Evolutionary conservation across 1,140 invertebrate genomes (phyloP), one percentile per base, ranked within the genome.

Genomic region (Phthorimaea operculella): DNA sequence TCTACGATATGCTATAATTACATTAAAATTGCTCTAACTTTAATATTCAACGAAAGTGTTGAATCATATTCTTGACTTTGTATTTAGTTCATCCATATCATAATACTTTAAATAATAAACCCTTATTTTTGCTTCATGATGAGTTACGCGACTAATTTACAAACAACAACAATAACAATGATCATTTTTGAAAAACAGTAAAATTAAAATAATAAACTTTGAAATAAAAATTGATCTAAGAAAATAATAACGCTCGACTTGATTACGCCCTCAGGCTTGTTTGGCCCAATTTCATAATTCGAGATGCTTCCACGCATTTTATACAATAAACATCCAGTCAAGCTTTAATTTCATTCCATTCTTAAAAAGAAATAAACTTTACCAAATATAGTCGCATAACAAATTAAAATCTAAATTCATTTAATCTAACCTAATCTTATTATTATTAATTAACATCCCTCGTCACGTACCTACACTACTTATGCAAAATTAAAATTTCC

Each of bases 401-500:
- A 12, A 15, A 47, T 17, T 47, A 47, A 8, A 47, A 15, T 42
- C 16, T 47, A 47, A 47, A 9, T 47, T 28, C 21, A 4, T 28
- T 28, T 4, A 17, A 11, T 16, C 10, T 47, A 47, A 15, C 44
- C 44, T 47, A 47, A 47, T 16, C 44, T 47, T 47, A 47, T 4
- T 16, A 3, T 15, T 47, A 47, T 28, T 28, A 4, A 28, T 28
- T 28, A 16, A 47, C 44, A 15, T 47, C 44, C 44, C 44, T 39
- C 44, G n/a, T 47, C 21, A 50, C n/a, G 14, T 28, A 28, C 18
- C 21, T 28, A 28, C 21, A 28, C 45, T 47, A 16, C 45, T 47
- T 47, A 47, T 47, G 11, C 45, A 28, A 50, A 55, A 52, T 55
- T 62, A 56, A 45, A 50, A 51, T 59, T 50, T 50, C 55, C 59